Conservation (phyloP, 2,113 vertebrate genomes). For the Heterocephalus glaber region DNA sequence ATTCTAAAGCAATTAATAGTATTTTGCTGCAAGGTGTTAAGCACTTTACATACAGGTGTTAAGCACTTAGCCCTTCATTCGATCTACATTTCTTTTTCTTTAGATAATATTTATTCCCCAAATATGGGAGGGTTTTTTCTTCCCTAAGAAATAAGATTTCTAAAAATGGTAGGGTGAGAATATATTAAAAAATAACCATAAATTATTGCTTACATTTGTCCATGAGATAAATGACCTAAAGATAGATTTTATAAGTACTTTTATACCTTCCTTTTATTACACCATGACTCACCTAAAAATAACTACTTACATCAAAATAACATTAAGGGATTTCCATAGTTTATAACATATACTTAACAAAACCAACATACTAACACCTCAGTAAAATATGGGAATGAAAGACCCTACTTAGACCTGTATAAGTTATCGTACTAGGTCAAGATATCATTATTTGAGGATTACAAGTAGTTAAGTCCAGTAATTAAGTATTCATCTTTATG, state of each 20-base stretch:
- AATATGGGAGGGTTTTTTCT: slow-evolving; percentile 33
- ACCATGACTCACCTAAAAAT: slow-evolving; percentile 9
- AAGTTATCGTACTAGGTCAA: slow-evolving; percentile 28
- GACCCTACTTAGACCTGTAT: neutral
- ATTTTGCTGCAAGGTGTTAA: slow-evolving; percentile 82
- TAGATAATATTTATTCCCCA: slow-evolving; percentile 65
- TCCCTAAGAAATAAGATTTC: slow-evolving; percentile 59
- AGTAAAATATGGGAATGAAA: slow-evolving; percentile 59
- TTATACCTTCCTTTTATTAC: slow-evolving; percentile 31
- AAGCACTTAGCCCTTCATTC: slow-evolving; percentile 81
- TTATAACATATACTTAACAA: slow-evolving; percentile 1
- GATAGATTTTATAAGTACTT: neutral
- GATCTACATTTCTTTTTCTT: slow-evolving; percentile 58
- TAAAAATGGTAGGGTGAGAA: slow-evolving; percentile 37
- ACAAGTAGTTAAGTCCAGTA: slow-evolving; percentile 8
- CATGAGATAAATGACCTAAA: slow-evolving; percentile 3
- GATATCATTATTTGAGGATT: slow-evolving; percentile 18
- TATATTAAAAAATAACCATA: neutral
- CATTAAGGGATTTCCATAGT: neutral
- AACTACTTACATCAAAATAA: neutral
- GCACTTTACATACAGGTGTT: slow-evolving; percentile 85
- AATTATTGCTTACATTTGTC: slow-evolving; percentile 4
- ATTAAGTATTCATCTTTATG: slow-evolving; percentile 35
- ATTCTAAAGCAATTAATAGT: slow-evolving; percentile 83
- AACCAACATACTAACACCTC: neutral